These are phyloP conservation scores for Cheilosia soror DNA, from an alignment of 2,888 invertebrate genomes.

Conservation along the genomic window DNA sequence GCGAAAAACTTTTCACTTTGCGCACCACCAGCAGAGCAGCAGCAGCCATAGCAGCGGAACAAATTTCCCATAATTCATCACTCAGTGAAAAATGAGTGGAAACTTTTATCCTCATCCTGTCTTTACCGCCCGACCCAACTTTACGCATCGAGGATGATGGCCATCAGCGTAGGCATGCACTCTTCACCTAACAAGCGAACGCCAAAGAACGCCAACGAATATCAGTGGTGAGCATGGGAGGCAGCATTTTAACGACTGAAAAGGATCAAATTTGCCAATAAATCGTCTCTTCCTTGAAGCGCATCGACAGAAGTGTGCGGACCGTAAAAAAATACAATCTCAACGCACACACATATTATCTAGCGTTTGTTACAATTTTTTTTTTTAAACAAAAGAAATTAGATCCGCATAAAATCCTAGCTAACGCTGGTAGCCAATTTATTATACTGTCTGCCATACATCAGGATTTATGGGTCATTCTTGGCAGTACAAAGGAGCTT, in stretches of 20 bases:
- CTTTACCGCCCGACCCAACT: neutral
- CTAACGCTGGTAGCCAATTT: conserved; percentile 61
- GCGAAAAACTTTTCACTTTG: conserved; percentile 58
- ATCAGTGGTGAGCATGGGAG: conserved; percentile 12
- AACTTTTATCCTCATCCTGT: conserved; percentile 39
- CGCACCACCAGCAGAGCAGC: conserved; percentile 12
- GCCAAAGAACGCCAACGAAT: conserved; percentile 22
- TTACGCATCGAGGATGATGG: conserved; percentile 42
- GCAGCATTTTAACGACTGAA: conserved; percentile 67
- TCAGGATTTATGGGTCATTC: conserved; percentile 73
- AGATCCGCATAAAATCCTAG: conserved; percentile 70
- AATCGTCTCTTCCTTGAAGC: conserved; percentile 59
- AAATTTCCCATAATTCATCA: conserved; percentile 70
- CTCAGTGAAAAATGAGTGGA: conserved; percentile 67
- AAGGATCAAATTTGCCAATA: conserved; percentile 73
- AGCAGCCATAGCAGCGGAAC: conserved; percentile 50
- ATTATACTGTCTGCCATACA: conserved; percentile 73
- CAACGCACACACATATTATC: conserved; percentile 19
- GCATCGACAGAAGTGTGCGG: conserved; percentile 51
- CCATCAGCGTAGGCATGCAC: conserved; percentile 51
- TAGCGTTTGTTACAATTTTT: conserved; percentile 5
- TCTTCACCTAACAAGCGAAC: conserved; percentile 58
- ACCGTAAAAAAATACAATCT: conserved; percentile 35
- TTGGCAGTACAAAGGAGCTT: conserved; percentile 52
- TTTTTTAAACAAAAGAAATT: conserved; percentile 66